Percentiles rank a stretch among this genome's conserved stretches.
These are phyloP conservation scores for Penaeus chinensis DNA, from an alignment of 1,140 invertebrate species.

Conservation along the genomic window DNA sequence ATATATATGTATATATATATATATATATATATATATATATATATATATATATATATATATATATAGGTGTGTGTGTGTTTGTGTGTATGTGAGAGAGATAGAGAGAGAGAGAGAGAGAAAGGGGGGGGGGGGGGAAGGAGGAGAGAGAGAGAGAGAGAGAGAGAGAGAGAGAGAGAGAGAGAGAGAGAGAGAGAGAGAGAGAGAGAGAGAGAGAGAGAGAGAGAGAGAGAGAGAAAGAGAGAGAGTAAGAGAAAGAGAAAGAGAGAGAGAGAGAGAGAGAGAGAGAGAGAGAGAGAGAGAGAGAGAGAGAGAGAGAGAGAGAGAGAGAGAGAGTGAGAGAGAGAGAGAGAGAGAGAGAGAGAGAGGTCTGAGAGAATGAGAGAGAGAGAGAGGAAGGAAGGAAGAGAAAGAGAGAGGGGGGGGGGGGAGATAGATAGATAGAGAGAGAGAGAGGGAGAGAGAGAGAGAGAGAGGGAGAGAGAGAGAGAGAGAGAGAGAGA, in stretches of 20 bases:
- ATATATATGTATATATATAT: conserved; percentile 18
- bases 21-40: background rate
- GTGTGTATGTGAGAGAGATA: too few relatives aligned
- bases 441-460: too few relatives aligned
- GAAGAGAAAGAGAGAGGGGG: too few relatives aligned
- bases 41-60: conserved; percentile 21
- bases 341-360: too few relatives aligned
- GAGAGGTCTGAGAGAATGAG: too few relatives aligned
- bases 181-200: background rate
- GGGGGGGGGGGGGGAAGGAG: too few relatives aligned
- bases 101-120: too few relatives aligned
- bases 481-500: too few relatives aligned
- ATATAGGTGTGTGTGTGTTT: background rate
- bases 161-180: background rate
- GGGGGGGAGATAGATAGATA: too few relatives aligned
- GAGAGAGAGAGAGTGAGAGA: too few relatives aligned
- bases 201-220: background rate
- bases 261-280: background rate
- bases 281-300: conserved; percentile 41
- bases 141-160: background rate
- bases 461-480: too few relatives aligned
- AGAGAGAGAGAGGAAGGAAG: too few relatives aligned
- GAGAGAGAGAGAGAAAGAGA: background rate
- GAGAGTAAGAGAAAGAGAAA: background rate
- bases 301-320: conserved; percentile 27